A percentile compares a stretch with the other conserved stretches of the same genome.
These are phyloP conservation scores for Sardina pilchardus DNA, from an alignment of 2,113 vertebrate genomes.

Conservation along the genomic window DNA sequence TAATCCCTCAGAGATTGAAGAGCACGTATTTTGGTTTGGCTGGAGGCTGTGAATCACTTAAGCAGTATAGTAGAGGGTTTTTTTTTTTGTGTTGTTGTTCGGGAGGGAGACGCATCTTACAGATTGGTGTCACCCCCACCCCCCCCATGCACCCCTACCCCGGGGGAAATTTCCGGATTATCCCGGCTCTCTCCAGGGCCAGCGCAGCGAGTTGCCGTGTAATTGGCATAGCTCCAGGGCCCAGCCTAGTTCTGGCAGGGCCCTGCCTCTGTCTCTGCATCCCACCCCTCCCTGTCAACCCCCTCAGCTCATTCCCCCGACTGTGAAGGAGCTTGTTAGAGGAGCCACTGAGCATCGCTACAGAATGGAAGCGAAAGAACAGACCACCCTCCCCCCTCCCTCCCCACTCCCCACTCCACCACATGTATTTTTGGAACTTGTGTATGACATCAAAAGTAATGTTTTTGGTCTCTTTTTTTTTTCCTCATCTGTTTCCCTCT, in stretches of 20 bases:
- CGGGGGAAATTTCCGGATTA: constrained; percentile 44
- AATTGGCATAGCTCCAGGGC: constrained; percentile 54
- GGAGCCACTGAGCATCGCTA: constrained; percentile 36
- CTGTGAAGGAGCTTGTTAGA: constrained; percentile 45
- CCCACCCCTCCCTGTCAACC: constrained; percentile 2
- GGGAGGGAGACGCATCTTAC: constrained; percentile 29
- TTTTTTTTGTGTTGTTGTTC: neutral
- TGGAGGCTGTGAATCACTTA: constrained; percentile 24
- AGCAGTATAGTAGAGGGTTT: neutral
- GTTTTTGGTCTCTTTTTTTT: constrained; percentile 4
- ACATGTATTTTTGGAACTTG: constrained; percentile 46
- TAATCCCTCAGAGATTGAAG: neutral
- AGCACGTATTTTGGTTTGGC: constrained; percentile 15
- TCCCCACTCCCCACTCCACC: constrained; percentile 2
- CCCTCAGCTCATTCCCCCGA: neutral
- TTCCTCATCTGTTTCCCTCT: neutral
- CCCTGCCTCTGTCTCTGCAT: neutral
- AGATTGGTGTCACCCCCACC: constrained; percentile 37
- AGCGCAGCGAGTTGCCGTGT: constrained; percentile 39
- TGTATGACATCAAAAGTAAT: constrained; percentile 38
- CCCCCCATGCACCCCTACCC: constrained; percentile 9
- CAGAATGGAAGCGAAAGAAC: constrained; percentile 27
- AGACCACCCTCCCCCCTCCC: constrained; percentile 29
- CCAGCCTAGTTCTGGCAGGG: constrained; percentile 35
- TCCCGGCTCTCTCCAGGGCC: constrained; percentile 36